These are phyloP conservation scores for Panthera leo DNA, from an alignment of 2,113 vertebrate genomes.

Conservation along the genomic window DNA sequence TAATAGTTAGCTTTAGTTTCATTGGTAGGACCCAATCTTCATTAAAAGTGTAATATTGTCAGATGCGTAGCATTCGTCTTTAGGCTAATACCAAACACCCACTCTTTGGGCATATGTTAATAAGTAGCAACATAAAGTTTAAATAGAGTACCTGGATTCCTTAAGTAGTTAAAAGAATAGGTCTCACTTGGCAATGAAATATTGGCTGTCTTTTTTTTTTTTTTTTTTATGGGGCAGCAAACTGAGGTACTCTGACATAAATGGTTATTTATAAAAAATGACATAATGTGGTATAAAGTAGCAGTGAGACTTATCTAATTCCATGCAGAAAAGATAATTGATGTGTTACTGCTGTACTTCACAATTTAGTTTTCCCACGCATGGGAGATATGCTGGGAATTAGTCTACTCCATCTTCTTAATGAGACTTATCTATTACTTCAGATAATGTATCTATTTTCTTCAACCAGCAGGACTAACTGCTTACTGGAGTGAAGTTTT, in stretches of 20 bases:
- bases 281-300: conserved; percentile 45
- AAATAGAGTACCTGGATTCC: background rate
- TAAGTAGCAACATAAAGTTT: background rate
- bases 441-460: conserved; percentile 69
- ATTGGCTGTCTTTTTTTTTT: background rate
- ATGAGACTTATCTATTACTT: conserved; percentile 71
- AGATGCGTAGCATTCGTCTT: background rate
- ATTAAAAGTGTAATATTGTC: background rate
- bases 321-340: background rate
- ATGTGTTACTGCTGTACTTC: conserved; percentile 13
- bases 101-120: background rate
- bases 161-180: conserved; percentile 20
- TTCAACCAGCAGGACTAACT: conserved; percentile 43
- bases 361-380: conserved; percentile 35
- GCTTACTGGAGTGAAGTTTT: background rate
- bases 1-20: background rate
- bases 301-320: background rate
- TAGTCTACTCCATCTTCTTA: conserved; percentile 65
- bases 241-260: background rate
- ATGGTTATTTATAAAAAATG: conserved; percentile 63
- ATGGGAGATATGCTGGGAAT: conserved; percentile 60
- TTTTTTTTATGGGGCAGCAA: conserved; percentile 45
- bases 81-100: background rate
- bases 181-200: conserved; percentile 44
- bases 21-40: background rate